Conservation (phyloP, 2,113 vertebrate species). For the Psilopogon haemacephalus region DNA sequence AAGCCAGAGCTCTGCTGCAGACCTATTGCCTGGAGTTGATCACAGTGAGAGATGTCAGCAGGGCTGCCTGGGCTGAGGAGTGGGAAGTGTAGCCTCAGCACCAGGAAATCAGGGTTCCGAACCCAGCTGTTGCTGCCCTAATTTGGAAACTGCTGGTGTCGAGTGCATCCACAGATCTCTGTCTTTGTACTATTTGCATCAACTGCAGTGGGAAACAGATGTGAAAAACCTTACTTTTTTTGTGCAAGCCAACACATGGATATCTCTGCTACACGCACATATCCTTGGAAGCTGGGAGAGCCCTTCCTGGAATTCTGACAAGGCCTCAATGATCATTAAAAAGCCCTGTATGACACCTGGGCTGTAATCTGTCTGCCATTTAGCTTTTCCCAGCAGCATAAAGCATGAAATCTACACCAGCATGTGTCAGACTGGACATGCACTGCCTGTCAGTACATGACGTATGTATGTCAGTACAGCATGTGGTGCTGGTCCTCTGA, state of each 20-base stretch:
- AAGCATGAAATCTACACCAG: background rate
- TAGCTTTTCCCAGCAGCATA: background rate
- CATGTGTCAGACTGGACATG: background rate
- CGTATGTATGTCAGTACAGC: too few species aligned
- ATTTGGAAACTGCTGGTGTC: background rate
- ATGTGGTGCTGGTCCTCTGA: too few species aligned
- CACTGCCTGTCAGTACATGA: background rate
- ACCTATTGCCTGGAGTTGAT: background rate
- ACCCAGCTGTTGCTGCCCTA: background rate
- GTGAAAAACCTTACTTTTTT: background rate
- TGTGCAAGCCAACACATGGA: background rate
- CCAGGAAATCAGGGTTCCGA: background rate
- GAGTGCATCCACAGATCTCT: background rate
- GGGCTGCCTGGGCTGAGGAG: background rate
- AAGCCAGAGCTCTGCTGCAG: background rate
- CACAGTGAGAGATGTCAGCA: background rate
- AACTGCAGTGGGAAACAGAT: constrained; percentile 4
- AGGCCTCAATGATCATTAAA: background rate
- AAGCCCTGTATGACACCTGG: background rate
- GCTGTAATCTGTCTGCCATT: background rate
- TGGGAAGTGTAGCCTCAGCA: background rate
- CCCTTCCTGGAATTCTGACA: background rate
- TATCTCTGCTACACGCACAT: background rate
- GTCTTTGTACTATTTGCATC: background rate
- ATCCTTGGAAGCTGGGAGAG: background rate